A percentile compares a stretch with the other conserved stretches of the same genome.
These are phyloP conservation scores for Cyanocitta stelleri DNA, from an alignment of 2,113 vertebrate genomes.

Conservation along the genomic window DNA sequence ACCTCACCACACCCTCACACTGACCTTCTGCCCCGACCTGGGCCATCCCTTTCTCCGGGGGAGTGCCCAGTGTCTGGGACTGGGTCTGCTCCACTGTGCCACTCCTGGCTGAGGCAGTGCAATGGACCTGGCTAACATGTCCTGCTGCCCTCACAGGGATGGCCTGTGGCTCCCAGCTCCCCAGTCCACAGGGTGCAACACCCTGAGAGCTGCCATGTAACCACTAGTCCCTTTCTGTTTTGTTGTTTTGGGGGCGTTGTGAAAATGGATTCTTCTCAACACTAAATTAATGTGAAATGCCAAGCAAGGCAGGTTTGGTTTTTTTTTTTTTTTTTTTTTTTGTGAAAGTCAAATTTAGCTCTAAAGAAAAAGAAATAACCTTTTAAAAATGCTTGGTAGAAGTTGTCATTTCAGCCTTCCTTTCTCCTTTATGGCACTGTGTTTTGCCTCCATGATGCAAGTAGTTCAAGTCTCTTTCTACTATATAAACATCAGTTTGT, in stretches of 20 bases:
- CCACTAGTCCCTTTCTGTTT: background rate
- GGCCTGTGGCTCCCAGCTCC: background rate
- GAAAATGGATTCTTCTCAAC: background rate
- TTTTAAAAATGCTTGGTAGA: background rate
- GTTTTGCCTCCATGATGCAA: background rate
- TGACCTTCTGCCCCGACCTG: background rate
- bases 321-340: too few species aligned
- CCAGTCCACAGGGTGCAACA: background rate
- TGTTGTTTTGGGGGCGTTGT: too few species aligned
- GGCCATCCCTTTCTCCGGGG: too few species aligned
- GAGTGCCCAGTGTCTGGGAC: rapidly evolving
- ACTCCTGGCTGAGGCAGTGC: background rate
- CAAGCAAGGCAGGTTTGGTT: background rate
- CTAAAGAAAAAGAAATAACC: background rate
- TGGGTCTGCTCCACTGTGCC: rapidly evolving
- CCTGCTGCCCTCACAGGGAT: background rate
- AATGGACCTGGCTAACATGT: background rate
- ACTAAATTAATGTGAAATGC: background rate
- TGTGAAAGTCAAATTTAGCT: background rate
- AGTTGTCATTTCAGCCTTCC: background rate
- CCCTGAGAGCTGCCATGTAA: background rate
- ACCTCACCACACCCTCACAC: background rate
- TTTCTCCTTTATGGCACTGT: background rate
- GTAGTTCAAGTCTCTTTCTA: background rate
- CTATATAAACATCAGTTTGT: background rate